phyloP scores from a whole-genome alignment of 35 echinoderm and acorn worm genomes.

The Apostichopus californicus region DNA sequence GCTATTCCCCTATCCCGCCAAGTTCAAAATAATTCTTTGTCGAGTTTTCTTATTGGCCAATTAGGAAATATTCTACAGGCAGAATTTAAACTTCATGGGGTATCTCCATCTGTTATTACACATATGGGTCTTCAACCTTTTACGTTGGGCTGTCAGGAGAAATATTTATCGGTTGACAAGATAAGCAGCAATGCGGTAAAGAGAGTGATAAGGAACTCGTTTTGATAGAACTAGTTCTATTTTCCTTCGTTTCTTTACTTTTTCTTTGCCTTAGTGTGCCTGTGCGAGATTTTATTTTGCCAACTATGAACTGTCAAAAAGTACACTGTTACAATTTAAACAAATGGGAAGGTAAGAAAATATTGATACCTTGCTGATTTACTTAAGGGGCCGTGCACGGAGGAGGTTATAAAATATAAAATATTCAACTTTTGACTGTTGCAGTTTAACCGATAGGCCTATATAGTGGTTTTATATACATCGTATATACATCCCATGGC shows the following conservation, averaged over 20 bases:
- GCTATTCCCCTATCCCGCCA: not conserved
- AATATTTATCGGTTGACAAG: not conserved
- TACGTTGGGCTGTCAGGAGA: constrained; percentile 1
- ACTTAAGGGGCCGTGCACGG: not conserved
- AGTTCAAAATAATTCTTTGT: not conserved
- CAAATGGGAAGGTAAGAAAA: not conserved
- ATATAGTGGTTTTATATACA: too few species aligned
- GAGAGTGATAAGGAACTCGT: too few species aligned
- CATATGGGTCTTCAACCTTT: constrained; percentile 12
- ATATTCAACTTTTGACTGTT: too few species aligned
- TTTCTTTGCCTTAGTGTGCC: too few species aligned
- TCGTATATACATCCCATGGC: too few species aligned
- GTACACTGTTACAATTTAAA: constrained; percentile 12
- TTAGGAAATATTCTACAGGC: not conserved
- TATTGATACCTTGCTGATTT: not conserved
- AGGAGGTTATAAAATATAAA: not conserved
- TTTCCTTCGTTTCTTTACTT: too few species aligned
- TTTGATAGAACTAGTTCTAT: too few species aligned
- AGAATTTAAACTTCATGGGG: not conserved
- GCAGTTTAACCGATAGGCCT: too few species aligned
- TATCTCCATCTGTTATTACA: constrained; percentile 7
- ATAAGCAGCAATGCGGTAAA: too few species aligned
- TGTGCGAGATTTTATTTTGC: not conserved
- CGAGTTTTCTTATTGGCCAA: constrained; percentile 13
- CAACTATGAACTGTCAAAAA: constrained; percentile 1